Conservation (phyloP, 2,113 vertebrate genomes). For the Nesogale talazaci region DNA sequence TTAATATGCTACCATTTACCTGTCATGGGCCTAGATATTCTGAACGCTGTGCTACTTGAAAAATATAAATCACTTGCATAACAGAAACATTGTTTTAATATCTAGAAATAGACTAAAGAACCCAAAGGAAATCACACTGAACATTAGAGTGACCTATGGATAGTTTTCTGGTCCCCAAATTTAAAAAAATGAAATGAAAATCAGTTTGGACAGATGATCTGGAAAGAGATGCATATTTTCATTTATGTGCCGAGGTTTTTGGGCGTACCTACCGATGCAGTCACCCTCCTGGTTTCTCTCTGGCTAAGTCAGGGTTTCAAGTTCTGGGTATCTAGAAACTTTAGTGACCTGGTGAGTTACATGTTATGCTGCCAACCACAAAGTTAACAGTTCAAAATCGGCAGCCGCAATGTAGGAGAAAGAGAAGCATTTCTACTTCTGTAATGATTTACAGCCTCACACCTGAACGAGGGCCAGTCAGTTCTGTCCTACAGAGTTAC, state of each 20-base stretch:
- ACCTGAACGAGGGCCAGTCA: too few relatives aligned
- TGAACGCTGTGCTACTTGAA: neutral
- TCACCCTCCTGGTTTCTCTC: conserved; percentile 19
- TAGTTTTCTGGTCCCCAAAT: neutral
- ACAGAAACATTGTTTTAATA: neutral
- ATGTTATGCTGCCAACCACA: too few relatives aligned
- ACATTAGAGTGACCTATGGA: neutral
- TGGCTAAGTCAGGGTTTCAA: neutral
- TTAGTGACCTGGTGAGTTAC: too few relatives aligned
- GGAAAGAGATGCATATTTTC: neutral
- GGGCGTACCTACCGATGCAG: neutral
- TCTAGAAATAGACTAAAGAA: conserved; percentile 24
- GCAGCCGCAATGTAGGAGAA: too few relatives aligned
- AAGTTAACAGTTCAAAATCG: too few relatives aligned
- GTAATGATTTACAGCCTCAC: too few relatives aligned
- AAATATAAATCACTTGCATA: neutral
- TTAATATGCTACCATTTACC: neutral
- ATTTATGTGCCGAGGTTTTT: neutral
- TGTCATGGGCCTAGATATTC: neutral
- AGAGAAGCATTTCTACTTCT: too few relatives aligned
- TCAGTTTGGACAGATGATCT: neutral
- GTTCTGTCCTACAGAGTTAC: too few relatives aligned
- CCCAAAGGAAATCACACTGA: neutral
- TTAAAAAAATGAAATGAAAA: conserved; percentile 28
- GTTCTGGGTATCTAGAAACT: neutral